Percentiles rank a stretch among this genome's conserved stretches.
Conservation (phyloP, 2,113 vertebrate species). For the Antidorcas marsupialis region DNA sequence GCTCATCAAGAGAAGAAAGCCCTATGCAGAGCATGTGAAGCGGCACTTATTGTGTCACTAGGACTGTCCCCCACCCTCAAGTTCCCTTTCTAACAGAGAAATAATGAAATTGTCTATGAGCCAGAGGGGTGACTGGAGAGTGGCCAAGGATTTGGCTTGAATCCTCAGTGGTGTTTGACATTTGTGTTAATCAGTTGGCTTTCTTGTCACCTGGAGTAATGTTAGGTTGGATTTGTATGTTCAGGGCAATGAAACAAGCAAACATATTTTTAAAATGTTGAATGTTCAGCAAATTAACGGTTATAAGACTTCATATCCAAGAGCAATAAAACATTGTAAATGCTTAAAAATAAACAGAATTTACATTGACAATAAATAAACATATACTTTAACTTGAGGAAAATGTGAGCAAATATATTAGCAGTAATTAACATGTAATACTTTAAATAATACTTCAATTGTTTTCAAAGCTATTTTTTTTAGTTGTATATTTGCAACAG, state of each 20-base stretch:
- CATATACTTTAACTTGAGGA: not conserved
- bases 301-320: conserved; percentile 69
- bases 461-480: not conserved
- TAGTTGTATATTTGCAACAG: not conserved
- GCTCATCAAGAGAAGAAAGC: not conserved
- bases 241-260: conserved; percentile 37
- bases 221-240: conserved; percentile 56
- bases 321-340: conserved; percentile 65
- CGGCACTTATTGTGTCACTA: not conserved
- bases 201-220: conserved; percentile 62
- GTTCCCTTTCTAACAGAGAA: not conserved
- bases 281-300: conserved; percentile 71
- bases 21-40: not conserved
- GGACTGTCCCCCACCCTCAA: not conserved
- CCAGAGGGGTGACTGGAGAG: not conserved
- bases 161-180: conserved; percentile 37
- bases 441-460: conserved; percentile 20
- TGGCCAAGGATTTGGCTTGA: not conserved
- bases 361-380: conserved; percentile 60
- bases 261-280: conserved; percentile 67
- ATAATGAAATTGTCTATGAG: conserved; percentile 7
- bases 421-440: conserved; percentile 34
- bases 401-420: conserved; percentile 63
- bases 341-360: conserved; percentile 66
- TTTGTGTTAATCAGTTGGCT: conserved; percentile 60